phyloP scores from a whole-genome alignment of 2,888 invertebrate species.

The Phytoseiulus persimilis region DNA sequence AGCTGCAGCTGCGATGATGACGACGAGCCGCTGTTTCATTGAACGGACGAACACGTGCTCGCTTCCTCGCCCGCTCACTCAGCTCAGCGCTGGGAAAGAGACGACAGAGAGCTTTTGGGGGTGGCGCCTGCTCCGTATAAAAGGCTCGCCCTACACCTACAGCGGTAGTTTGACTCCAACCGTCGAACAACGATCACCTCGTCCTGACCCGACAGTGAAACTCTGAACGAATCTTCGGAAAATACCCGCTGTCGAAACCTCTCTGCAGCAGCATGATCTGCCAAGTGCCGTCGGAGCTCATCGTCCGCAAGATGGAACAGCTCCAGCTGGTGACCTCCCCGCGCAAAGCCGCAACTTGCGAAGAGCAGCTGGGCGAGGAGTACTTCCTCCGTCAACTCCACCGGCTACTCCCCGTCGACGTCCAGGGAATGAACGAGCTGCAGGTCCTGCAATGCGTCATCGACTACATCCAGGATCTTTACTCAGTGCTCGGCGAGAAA shows the following conservation, averaged over 20 bases:
- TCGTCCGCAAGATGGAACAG: conserved; percentile 34
- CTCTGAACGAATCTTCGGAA: neutral
- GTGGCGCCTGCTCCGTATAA: conserved; percentile 5
- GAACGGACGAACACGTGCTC: neutral
- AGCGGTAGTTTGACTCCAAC: neutral
- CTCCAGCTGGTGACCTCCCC: conserved; percentile 15
- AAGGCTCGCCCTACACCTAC: neutral
- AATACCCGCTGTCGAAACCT: neutral
- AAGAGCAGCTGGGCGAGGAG: conserved; percentile 30
- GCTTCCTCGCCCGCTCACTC: neutral
- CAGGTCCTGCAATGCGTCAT: conserved; percentile 30
- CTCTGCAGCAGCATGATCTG: conserved; percentile 19
- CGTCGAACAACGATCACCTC: neutral
- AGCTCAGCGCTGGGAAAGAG: neutral
- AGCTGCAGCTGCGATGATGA: conserved; percentile 31
- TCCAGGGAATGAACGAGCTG: neutral
- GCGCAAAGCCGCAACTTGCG: conserved; percentile 16
- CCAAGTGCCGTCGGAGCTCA: conserved; percentile 28
- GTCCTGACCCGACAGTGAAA: neutral
- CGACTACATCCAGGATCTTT: conserved; percentile 20
- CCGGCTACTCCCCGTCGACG: conserved; percentile 24
- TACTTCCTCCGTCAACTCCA: conserved; percentile 27
- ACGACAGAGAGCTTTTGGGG: neutral
- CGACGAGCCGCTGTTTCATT: conserved; percentile 5
- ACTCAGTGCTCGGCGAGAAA: conserved; percentile 35